A percentile compares a stretch with the other conserved stretches of the same genome.
These are phyloP conservation scores for Sturnira hondurensis DNA, from an alignment of 2,113 vertebrate species.

Conservation along the genomic window DNA sequence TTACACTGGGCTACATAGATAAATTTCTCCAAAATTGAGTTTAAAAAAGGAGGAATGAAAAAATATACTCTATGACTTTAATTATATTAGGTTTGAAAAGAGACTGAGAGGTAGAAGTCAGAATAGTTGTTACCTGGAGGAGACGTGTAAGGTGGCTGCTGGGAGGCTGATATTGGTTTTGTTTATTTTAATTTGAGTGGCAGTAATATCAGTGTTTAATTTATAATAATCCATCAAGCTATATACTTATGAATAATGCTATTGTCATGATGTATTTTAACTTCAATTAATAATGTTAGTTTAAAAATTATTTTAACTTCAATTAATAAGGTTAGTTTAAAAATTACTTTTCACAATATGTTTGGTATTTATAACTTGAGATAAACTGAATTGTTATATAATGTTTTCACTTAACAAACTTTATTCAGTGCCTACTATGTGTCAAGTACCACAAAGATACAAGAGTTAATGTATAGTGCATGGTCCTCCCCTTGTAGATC, in stretches of 20 bases:
- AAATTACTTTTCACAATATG: background rate
- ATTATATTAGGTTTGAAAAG: background rate
- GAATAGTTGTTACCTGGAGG: background rate
- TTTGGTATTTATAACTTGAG: background rate
- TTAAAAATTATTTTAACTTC: constrained; percentile 22
- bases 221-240: background rate
- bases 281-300: background rate
- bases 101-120: background rate
- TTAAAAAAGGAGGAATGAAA: background rate
- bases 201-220: background rate
- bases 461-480: background rate
- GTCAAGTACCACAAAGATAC: background rate
- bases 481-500: background rate
- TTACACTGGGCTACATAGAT: background rate
- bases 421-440: background rate
- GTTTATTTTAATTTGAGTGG: background rate
- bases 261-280: background rate
- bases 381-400: background rate
- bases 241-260: background rate
- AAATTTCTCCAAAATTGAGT: background rate
- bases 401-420: background rate
- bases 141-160: background rate
- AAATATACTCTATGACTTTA: background rate
- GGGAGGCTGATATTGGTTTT: background rate
- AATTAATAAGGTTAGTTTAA: background rate